Percentiles rank a stretch among this genome's conserved stretches.
phyloP scores from a whole-genome alignment of 2,797 vertebrate species.

The Fringilla coelebs region DNA sequence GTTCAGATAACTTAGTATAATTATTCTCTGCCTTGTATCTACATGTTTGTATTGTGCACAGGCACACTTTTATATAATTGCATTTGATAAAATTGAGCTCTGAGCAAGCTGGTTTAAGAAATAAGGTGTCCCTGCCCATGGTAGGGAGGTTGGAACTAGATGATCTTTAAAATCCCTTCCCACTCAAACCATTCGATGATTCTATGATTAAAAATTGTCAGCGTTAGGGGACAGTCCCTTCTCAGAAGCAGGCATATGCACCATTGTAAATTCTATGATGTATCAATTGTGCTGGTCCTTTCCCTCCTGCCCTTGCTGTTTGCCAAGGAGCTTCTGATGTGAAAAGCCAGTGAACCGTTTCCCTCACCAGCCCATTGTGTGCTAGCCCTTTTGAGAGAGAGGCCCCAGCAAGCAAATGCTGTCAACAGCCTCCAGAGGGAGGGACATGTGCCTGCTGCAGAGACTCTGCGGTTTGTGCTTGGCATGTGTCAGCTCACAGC shows the following conservation, averaged over 20 bases:
- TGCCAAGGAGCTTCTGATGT: background rate
- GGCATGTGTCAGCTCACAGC: background rate
- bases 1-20: background rate
- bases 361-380: background rate
- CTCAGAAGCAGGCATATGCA: background rate
- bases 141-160: background rate
- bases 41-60: background rate
- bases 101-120: background rate
- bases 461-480: background rate
- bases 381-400: background rate
- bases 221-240: background rate
- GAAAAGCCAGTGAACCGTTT: background rate
- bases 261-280: background rate
- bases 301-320: background rate
- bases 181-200: background rate
- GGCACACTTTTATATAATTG: background rate
- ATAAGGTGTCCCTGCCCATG: background rate
- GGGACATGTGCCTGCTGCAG: background rate
- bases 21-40: background rate
- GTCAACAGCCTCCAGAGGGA: background rate
- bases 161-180: background rate
- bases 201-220: background rate
- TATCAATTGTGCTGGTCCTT: background rate
- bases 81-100: background rate
- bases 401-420: background rate